These are phyloP conservation scores for Agriopis marginaria DNA, from an alignment of 2,888 invertebrate species.

Conservation along the genomic window DNA sequence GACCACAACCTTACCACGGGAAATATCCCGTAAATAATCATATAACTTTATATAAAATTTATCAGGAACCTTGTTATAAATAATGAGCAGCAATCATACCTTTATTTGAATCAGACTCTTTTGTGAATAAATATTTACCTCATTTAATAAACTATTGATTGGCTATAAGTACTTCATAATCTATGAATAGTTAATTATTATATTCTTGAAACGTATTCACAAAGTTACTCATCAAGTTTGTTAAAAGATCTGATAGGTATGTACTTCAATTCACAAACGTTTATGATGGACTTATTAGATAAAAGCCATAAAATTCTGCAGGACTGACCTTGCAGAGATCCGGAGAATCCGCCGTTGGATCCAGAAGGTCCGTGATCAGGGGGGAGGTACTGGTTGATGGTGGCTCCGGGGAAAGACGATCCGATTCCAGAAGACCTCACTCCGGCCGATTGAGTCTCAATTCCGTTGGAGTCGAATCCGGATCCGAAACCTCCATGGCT, in stretches of 20 bases:
- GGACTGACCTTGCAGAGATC: conserved; percentile 48
- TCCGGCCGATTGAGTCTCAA: conserved; percentile 39
- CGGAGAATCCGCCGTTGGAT: conserved; percentile 49
- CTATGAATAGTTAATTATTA: neutral
- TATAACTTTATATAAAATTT: conserved; percentile 7
- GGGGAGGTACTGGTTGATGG: conserved; percentile 77
- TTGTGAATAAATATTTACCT: conserved; percentile 5
- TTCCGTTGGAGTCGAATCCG: conserved; percentile 39
- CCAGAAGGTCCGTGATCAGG: conserved; percentile 68
- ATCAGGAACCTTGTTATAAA: neutral
- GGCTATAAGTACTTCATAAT: neutral
- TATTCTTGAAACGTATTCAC: neutral
- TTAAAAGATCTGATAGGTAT: conserved; percentile 6
- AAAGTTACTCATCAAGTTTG: conserved; percentile 8
- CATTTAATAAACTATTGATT: neutral
- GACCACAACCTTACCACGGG: no score
- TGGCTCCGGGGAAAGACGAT: conserved; percentile 60
- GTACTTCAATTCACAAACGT: conserved; percentile 15
- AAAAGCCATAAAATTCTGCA: conserved; percentile 17
- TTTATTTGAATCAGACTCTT: conserved; percentile 3
- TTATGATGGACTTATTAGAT: conserved; percentile 24
- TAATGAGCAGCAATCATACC: conserved; percentile 3
- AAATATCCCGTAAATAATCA: no score
- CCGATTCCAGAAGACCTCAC: conserved; percentile 45
- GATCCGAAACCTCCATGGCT: conserved; percentile 23